Conservation (phyloP, 2,888 invertebrate genomes). For the Parnassius smintheus region DNA sequence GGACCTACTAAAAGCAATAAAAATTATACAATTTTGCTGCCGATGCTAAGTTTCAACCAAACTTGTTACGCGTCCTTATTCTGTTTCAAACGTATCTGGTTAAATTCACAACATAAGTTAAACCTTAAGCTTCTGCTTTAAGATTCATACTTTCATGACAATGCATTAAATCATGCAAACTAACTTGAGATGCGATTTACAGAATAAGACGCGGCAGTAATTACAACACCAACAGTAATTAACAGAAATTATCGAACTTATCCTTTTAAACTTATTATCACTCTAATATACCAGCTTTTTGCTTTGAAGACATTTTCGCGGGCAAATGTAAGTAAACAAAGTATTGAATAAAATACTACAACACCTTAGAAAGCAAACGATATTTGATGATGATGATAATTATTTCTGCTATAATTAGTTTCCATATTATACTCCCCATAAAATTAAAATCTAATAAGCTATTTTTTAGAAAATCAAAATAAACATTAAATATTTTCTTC, state of each 20-base stretch:
- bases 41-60: not conserved
- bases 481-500: not conserved
- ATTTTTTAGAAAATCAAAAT: not conserved
- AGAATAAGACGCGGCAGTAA: slow-evolving; percentile 59
- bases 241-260: not conserved
- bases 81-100: slow-evolving; percentile 42
- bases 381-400: too few species aligned
- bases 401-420: too few species aligned
- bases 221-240: slow-evolving; percentile 36
- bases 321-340: slow-evolving; percentile 44
- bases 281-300: slow-evolving; percentile 34
- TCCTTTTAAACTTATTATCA: not conserved
- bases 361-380: not conserved
- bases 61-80: slow-evolving; percentile 61
- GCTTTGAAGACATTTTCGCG: slow-evolving; percentile 41
- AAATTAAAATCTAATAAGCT: not conserved
- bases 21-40: not conserved
- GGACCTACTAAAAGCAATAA: too few species aligned
- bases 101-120: slow-evolving; percentile 37
- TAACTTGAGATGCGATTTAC: slow-evolving; percentile 46
- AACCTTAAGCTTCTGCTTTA: slow-evolving; percentile 43
- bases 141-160: slow-evolving; percentile 45
- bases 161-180: slow-evolving; percentile 35
- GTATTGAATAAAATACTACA: slow-evolving; percentile 4
- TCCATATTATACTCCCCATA: not conserved